Evolutionary conservation across 2,888 invertebrate genomes (phyloP).

Genomic region (Heliconius erato): DNA sequence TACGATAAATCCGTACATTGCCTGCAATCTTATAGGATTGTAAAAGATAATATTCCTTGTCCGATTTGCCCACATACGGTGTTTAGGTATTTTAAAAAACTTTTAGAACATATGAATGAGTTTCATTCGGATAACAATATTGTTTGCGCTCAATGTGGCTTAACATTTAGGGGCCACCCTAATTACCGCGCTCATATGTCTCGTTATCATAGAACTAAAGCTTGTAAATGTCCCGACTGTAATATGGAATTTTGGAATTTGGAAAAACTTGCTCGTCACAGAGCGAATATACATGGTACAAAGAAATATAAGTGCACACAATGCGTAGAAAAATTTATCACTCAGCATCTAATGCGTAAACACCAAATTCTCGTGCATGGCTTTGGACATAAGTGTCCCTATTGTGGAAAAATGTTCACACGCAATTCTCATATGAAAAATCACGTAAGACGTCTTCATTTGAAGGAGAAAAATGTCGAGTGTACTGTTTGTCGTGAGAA

Average conservation of each 20-base stretch:
- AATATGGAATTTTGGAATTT: conserved; percentile 56
- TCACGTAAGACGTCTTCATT: conserved; percentile 63
- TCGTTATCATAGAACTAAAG: conserved; percentile 52
- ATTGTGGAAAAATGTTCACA: conserved; percentile 64
- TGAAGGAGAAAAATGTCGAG: conserved; percentile 64
- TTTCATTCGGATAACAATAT: conserved; percentile 57
- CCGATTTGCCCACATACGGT: conserved; percentile 54
- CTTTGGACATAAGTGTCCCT: conserved; percentile 59
- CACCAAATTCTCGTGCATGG: conserved; percentile 61
- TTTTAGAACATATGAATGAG: conserved; percentile 60
- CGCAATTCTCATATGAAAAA: conserved; percentile 62
- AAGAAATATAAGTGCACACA: conserved; percentile 58
- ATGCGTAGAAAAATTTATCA: conserved; percentile 60
- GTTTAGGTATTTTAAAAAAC: conserved; percentile 58
- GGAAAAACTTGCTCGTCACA: conserved; percentile 57
- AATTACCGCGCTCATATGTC: conserved; percentile 57
- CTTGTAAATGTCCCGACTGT: conserved; percentile 59
- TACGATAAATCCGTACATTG: conserved; percentile 55
- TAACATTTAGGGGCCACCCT: conserved; percentile 55
- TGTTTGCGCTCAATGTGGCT: conserved; percentile 59
- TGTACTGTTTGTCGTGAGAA: conserved; percentile 65
- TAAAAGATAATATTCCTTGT: conserved; percentile 57
- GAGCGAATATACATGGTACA: conserved; percentile 59
- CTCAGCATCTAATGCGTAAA: conserved; percentile 58
- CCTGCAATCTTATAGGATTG: conserved; percentile 57